Percentiles rank a stretch among this genome's conserved stretches.
Conservation (phyloP, 2,888 invertebrate species). For the Xestia c-nigrum region DNA sequence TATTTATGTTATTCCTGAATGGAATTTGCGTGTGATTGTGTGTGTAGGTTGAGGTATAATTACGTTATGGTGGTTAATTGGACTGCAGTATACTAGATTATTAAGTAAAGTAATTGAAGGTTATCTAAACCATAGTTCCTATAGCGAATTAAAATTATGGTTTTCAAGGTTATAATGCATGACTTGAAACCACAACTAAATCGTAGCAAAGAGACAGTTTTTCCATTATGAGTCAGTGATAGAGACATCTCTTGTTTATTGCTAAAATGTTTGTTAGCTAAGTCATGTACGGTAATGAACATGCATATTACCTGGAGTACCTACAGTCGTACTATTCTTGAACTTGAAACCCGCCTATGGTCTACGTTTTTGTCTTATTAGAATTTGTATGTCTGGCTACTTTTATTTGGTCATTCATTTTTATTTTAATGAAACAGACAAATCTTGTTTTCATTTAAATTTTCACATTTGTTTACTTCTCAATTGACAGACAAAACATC, state of each 20-base stretch:
- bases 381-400: background rate
- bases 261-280: background rate
- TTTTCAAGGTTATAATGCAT: background rate
- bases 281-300: background rate
- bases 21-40: slow-evolving; percentile 6
- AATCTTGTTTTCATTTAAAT: background rate
- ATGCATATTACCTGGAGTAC: slow-evolving; percentile 18
- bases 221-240: background rate
- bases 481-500: background rate
- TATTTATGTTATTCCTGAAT: slow-evolving; percentile 26
- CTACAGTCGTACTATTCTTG: background rate
- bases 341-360: background rate
- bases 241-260: background rate
- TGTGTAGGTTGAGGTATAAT: background rate
- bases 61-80: background rate
- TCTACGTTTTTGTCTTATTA: slow-evolving; percentile 30
- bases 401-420: slow-evolving; percentile 22
- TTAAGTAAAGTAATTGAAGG: background rate
- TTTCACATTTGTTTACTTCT: slow-evolving; percentile 21
- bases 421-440: background rate
- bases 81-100: background rate
- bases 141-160: background rate
- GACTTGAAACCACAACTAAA: background rate
- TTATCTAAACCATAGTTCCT: background rate
- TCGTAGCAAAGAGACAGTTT: background rate